A percentile compares a stretch with the other conserved stretches of the same genome.
phyloP scores from a whole-genome alignment of 2,888 invertebrate species.

The Galeruca laticollis region DNA sequence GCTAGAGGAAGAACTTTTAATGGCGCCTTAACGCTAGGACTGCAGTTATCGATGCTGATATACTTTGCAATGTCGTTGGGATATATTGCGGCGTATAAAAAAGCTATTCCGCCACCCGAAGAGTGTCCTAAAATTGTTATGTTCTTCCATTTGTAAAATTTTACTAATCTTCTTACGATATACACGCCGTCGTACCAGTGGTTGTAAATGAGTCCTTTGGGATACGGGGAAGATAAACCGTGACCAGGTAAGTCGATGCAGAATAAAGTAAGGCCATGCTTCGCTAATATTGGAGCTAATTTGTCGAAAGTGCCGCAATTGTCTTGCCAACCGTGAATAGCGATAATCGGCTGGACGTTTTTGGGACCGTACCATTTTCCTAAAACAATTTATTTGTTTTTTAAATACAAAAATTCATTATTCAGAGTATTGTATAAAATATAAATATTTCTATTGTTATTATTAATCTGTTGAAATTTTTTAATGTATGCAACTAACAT shows the following conservation, averaged over 20 bases:
- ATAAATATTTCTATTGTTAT: too few species aligned
- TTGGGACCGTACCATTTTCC: constrained; percentile 81
- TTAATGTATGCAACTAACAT: too few species aligned
- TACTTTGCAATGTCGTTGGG: constrained; percentile 78
- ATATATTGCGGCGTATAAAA: constrained; percentile 83
- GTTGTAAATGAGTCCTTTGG: constrained; percentile 81
- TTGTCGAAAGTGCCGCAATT: constrained; percentile 85
- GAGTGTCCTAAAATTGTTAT: constrained; percentile 83
- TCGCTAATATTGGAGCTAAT: constrained; percentile 77
- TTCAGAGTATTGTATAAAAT: too few species aligned
- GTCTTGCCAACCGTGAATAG: constrained; percentile 91
- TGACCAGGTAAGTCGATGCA: constrained; percentile 87
- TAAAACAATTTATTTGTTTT: constrained; percentile 31
- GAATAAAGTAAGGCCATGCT: constrained; percentile 73
- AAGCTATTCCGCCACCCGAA: constrained; percentile 82
- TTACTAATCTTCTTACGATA: constrained; percentile 78
- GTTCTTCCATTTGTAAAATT: constrained; percentile 81
- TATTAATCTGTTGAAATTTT: too few species aligned
- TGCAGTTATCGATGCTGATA: constrained; percentile 84
- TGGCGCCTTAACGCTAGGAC: constrained; percentile 76
- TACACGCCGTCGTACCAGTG: constrained; percentile 85
- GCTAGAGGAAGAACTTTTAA: constrained; percentile 70
- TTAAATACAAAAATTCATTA: too few species aligned
- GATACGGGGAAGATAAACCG: constrained; percentile 80
- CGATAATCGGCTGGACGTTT: constrained; percentile 79